These are phyloP conservation scores for Xiphophorus maculatus DNA, from an alignment of 2,113 vertebrate genomes.

Conservation along the genomic window DNA sequence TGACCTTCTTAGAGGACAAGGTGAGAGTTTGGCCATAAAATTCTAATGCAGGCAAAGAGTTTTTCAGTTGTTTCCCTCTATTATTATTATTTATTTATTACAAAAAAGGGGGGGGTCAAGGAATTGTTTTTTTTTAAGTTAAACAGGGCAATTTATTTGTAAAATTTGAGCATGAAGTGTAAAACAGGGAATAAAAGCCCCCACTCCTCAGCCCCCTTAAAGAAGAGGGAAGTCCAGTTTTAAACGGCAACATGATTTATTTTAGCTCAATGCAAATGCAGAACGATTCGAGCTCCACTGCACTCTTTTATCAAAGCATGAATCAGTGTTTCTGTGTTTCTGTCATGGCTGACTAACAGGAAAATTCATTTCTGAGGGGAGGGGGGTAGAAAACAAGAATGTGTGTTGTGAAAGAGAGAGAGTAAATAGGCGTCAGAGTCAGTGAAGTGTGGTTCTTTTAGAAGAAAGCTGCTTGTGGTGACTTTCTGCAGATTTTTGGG, in stretches of 20 bases:
- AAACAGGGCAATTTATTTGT: not conserved
- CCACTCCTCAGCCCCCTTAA: too few relatives aligned
- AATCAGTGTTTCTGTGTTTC: slow-evolving; percentile 59
- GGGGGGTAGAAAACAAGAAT: not conserved
- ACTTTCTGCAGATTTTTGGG: slow-evolving; percentile 17
- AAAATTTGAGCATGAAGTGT: not conserved
- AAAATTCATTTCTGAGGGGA: slow-evolving; percentile 14
- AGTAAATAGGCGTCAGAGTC: not conserved
- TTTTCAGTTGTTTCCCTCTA: not conserved
- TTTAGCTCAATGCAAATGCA: slow-evolving; percentile 31
- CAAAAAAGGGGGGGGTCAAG: not conserved
- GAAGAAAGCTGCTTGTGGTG: slow-evolving; percentile 10
- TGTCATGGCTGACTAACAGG: slow-evolving; percentile 41
- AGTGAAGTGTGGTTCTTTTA: not conserved
- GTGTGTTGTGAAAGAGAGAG: not conserved
- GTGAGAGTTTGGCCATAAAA: not conserved
- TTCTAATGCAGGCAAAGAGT: not conserved
- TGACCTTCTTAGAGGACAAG: not conserved
- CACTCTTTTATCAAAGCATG: slow-evolving; percentile 33
- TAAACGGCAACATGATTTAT: slow-evolving; percentile 15
- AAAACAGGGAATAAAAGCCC: not conserved
- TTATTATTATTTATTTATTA: too few relatives aligned
- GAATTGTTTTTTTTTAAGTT: not conserved
- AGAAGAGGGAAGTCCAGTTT: not conserved
- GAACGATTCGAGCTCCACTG: not conserved